Evolutionary conservation across 2,113 vertebrate genomes (phyloP).

Genomic region (Pavo muticus): DNA sequence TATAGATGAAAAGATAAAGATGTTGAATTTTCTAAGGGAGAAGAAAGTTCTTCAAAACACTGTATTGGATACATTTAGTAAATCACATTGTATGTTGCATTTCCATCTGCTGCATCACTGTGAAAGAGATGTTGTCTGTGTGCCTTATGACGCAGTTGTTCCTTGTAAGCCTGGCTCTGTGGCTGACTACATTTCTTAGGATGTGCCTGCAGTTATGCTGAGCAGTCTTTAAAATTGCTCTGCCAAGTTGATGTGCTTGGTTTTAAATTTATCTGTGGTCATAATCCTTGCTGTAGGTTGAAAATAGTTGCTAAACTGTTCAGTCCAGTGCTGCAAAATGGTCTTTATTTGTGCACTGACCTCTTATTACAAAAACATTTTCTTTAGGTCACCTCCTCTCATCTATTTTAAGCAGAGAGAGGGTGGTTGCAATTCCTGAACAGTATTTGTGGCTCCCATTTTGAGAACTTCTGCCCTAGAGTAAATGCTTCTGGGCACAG

Average conservation of each 20-base stretch:
- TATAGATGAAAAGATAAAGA: not conserved
- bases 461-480: constrained; percentile 11
- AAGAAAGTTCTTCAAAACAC: not conserved
- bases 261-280: not conserved
- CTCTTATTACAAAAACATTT: not conserved
- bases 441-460: not conserved
- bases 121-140: not conserved
- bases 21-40: not conserved
- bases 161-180: not conserved
- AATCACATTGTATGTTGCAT: not conserved
- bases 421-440: not conserved
- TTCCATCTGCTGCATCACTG: not conserved
- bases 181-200: not conserved
- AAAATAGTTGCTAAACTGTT: not conserved
- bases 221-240: not conserved
- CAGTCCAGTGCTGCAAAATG: not conserved
- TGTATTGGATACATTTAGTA: not conserved
- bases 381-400: not conserved
- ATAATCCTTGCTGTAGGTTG: not conserved
- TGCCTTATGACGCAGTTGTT: not conserved
- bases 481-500: not conserved
- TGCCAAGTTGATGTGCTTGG: not conserved
- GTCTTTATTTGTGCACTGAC: not conserved
- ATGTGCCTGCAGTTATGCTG: not conserved
- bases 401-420: not conserved